Evolutionary conservation across 2,888 invertebrate species (phyloP), one percentile per base, ranked within the genome.

Genomic region (Danaus chrysippus): DNA sequence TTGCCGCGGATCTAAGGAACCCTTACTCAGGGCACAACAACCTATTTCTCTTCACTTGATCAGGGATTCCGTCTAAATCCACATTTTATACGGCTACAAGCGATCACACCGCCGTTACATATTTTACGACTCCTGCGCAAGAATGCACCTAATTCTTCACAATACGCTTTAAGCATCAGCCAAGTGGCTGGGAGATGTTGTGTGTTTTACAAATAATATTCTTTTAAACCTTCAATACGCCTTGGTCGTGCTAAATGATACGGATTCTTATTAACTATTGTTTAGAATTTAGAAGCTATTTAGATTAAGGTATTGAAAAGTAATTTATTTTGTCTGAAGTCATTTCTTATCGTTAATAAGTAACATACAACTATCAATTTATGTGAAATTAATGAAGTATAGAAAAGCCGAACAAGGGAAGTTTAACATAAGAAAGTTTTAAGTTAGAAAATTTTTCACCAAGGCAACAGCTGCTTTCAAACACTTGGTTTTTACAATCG

Each of bases 1-100:
- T 82, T 81, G 70, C 74, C 67, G 64, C 54, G 61, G 66, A 67
- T 68, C 66, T 59, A 64, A 64, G 55, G 59, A 62, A 61, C 68
- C 64, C 65, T 68, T 60, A 56, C 64, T 58, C 42, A 34, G n/a
- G 58, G 61, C 63, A 43, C 43, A 60, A 59, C 49, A 49, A 49
- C 49, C 49, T 49, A 49, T 49, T 49, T 15, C 49, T 49, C 49
- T 49, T 49, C 49, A 49, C 49, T 49, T 49, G 49, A 49, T 49
- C 49, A 49, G 49, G 49, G 49, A 49, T 49, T 49, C 49, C 10
- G 49, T 49, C 49, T 49, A 49, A 49, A 49, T 49, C 49, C 49
- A 49, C 49, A 17, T 49, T 49, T 49, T 49, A 49, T 49, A 34
- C 23, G 23, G 49, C 49, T 49, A 49, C 49, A 49, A 15, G 49